phyloP scores from a whole-genome alignment of 2,888 invertebrate genomes.

The Patella pellucida region DNA sequence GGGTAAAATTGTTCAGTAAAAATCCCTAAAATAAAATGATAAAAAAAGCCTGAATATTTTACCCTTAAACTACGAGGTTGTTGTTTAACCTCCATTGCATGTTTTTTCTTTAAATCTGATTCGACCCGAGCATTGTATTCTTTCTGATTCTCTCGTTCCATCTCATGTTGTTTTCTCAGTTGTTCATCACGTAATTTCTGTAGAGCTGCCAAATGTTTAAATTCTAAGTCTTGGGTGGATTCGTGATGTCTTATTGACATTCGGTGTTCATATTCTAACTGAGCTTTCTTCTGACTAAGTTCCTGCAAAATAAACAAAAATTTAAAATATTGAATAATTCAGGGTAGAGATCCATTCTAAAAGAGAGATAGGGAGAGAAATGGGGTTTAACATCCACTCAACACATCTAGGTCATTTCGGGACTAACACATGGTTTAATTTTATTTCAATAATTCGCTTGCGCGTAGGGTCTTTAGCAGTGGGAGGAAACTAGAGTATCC shows the following conservation, averaged over 20 bases:
- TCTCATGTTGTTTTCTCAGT: conserved; percentile 88
- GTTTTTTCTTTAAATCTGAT: conserved; percentile 94
- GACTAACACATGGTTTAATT: too few species aligned
- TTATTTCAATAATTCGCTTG: too few species aligned
- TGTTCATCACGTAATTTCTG: conserved; percentile 83
- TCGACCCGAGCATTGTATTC: conserved; percentile 96
- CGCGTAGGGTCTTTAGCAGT: too few species aligned
- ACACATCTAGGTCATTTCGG: too few species aligned
- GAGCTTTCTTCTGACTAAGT: conserved; percentile 92
- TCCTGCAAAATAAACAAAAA: conserved; percentile 77
- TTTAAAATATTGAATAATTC: background rate
- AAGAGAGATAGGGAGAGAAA: too few species aligned
- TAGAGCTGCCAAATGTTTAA: conserved; percentile 93
- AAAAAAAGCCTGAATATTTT: conserved; percentile 32
- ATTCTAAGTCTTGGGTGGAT: conserved; percentile 95
- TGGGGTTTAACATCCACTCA: too few species aligned
- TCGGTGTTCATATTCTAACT: conserved; percentile 93
- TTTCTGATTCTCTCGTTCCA: conserved; percentile 87
- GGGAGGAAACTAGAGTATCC: too few species aligned
- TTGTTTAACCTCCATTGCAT: conserved; percentile 95
- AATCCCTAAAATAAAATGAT: too few species aligned
- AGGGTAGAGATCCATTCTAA: too few species aligned
- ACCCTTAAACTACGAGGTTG: conserved; percentile 99
- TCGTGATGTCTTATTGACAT: conserved; percentile 97
- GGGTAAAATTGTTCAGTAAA: too few species aligned